Conservation (phyloP, 2,888 invertebrate species). For the Pheosia gnoma region DNA sequence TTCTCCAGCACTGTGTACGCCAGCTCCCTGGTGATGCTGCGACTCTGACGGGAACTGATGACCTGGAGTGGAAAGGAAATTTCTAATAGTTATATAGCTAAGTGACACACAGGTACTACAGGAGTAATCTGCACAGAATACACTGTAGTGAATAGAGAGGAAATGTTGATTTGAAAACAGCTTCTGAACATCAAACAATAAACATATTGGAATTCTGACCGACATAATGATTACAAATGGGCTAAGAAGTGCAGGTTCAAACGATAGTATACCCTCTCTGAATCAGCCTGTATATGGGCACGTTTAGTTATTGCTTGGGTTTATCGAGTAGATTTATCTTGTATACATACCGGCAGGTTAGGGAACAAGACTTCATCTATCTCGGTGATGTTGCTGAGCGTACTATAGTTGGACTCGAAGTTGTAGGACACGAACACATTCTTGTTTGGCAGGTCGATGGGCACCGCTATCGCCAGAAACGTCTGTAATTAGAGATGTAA, state of each 20-base stretch:
- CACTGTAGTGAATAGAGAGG: too few species aligned
- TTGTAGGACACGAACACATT: conserved; percentile 90
- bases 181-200: too few species aligned
- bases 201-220: too few species aligned
- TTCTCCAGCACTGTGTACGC: conserved; percentile 82
- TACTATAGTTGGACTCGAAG: conserved; percentile 87
- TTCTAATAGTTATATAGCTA: too few species aligned
- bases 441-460: conserved; percentile 87
- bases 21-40: conserved; percentile 80
- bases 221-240: too few species aligned
- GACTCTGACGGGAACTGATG: conserved; percentile 66
- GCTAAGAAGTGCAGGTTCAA: too few species aligned
- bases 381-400: conserved; percentile 84
- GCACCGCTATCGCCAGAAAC: conserved; percentile 88
- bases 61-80: conserved; percentile 51
- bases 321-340: conserved; percentile 3
- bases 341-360: conserved; percentile 77
- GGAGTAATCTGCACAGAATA: too few species aligned
- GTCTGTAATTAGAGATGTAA: conserved; percentile 69
- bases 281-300: too few species aligned
- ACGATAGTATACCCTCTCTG: too few species aligned
- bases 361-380: conserved; percentile 82
- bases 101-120: too few species aligned
- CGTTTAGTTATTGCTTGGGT: too few species aligned
- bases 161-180: too few species aligned